Base-by-base conservation (phyloP, 2,888 invertebrate genomes). In the Eledone cirrhosa region DNA sequence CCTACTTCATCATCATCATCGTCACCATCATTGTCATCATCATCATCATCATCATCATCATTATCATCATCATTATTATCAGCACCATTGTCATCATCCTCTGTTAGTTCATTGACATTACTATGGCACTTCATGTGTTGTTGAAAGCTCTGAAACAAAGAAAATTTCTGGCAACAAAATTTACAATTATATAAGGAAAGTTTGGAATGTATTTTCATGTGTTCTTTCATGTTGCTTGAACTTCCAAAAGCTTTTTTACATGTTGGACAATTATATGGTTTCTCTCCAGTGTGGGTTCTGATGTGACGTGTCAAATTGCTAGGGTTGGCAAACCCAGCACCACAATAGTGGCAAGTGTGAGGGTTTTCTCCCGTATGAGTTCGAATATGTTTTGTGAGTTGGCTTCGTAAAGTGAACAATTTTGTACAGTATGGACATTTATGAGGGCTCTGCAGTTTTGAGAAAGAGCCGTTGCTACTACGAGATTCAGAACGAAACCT, bases 141-240 rank as follows among this genome's bases (percentile, higher is more conserved):
- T 24, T 29, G 31, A n/a, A 41, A 72, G n/a, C n/a, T 11, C 31
- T 41, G 72, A 72, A 72, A 72, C 2, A 22, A 8, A 33, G 72
- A 72, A 13, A 72, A 72, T 22, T 72, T 72, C 22, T 72, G 31
- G 11, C 7, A 3, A 29, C 72, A 72, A 41, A n/a, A 72, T 72
- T 33, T 72, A 72, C 72, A 72, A 41, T 72, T 72, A 22, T 72
- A 72, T 41, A 72, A 72, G 19, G 72, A 41, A 41, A 41, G 31
- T 41, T 72, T 72, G 72, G 72, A 72, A 72, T 72, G 72, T 72
- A 22, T 72, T 72, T 72, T 72, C 33, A 33, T n/a, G 41, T 72
- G 72, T 33, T 72, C 72, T 31, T 72, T 72, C 72, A 72, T 72
- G 33, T 72, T 72, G 22, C 72, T 72, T 72, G 72, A 72, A 24